A percentile compares a stretch with the other conserved stretches of the same genome.
Conservation (phyloP, 2,888 invertebrate genomes). For the Apotomis capreana region DNA sequence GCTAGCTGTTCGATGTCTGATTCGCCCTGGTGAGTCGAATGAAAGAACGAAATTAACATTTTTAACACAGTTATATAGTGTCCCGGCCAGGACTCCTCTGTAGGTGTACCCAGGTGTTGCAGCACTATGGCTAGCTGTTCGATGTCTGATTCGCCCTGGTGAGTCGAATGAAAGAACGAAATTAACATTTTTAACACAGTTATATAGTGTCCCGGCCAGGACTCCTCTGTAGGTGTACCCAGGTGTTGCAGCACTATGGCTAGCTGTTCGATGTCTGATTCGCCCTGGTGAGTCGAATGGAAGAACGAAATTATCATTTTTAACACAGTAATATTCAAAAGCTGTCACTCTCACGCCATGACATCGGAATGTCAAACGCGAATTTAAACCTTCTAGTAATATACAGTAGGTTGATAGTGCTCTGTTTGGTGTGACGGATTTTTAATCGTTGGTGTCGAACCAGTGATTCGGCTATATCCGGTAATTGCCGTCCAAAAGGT, state of each 20-base stretch:
- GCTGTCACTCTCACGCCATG: no score
- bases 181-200: neutral
- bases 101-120: conserved; percentile 94
- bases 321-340: neutral
- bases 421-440: no score
- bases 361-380: no score
- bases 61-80: conserved; percentile 68
- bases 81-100: conserved; percentile 94
- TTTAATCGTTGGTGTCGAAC: no score
- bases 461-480: no score
- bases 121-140: conserved; percentile 97
- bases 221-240: conserved; percentile 93
- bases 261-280: conserved; percentile 98
- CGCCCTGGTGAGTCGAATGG: conserved; percentile 85
- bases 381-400: no score
- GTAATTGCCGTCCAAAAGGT: no score
- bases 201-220: conserved; percentile 96
- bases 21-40: conserved; percentile 87
- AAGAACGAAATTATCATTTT: neutral
- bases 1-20: conserved; percentile 99
- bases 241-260: conserved; percentile 94
- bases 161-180: neutral
- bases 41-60: neutral
- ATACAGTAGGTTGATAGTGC: no score
- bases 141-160: conserved; percentile 97